Evolutionary conservation across 2,113 vertebrate genomes (phyloP), one percentile per base, ranked within the genome.

Genomic region (Ailuropoda melanoleuca): DNA sequence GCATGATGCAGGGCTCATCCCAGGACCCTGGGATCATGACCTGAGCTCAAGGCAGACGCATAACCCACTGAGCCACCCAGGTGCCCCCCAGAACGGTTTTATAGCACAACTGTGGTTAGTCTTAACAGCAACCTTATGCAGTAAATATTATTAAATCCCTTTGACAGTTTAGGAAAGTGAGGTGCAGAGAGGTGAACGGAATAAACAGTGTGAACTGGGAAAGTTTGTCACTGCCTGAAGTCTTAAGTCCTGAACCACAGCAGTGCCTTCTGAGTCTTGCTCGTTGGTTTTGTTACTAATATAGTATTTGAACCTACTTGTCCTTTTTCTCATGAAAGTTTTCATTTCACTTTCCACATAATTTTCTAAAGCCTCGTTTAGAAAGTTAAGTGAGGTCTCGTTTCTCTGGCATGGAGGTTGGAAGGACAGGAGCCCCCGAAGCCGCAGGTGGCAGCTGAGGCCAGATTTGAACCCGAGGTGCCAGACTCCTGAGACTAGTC

Each of bases 121-220:
- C n/a, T 66, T 80, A 81, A 74, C 14, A 92, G 39, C 72, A 93
- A 46, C 12, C 14, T 8, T 29, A 39, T 37, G 50, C 56, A 23
- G 68, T 56, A 72, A 96, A 75, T 95, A 82, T 60, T 95, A 88
- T 80, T 93, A 72, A 85, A 74, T 75, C 75, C 58, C 29, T 50
- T 62, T 88, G 82, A 93, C 64, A 75, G 85, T 88, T 50, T 37
- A 95, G 60, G 50, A 95, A 86, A 86, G 21, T 9, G 26, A 88
- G 60, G 34, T 39, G 48, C 26, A 23, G 56, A 82, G 29, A 94
- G 19, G 48, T 50, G 43, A 78, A 56, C 46, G 39, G 75, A 64
- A 77, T 82, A 53, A 89, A 80, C 13, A 19, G 23, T 46, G 26
- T 26, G 4, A 88, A 70, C 78, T 31, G 72, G 39, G 24, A 50